Conservation (phyloP, 2,113 vertebrate species). For the Rhinichthys klamathensis region DNA sequence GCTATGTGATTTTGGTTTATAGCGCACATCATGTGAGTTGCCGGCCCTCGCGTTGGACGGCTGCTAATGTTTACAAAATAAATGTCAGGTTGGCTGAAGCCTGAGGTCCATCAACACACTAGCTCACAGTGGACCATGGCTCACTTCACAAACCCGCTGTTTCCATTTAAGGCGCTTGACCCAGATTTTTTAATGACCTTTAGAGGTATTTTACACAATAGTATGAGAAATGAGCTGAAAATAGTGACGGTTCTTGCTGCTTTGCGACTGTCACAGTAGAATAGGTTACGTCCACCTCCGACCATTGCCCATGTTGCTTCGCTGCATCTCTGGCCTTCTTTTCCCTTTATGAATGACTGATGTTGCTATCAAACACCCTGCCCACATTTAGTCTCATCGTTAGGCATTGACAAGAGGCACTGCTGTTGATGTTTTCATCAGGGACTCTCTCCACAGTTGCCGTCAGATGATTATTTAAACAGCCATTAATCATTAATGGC, state of each 20-base stretch:
- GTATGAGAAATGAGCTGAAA: slow-evolving; percentile 35
- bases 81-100: slow-evolving; percentile 49
- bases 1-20: slow-evolving; percentile 55
- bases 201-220: slow-evolving; percentile 35
- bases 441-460: slow-evolving; percentile 58
- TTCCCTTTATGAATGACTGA: slow-evolving; percentile 56
- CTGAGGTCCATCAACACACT: slow-evolving; percentile 48
- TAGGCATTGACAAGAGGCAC: slow-evolving; percentile 52
- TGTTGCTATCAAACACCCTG: slow-evolving; percentile 53
- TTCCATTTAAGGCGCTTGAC: slow-evolving; percentile 55
- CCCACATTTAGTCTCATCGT: slow-evolving; percentile 57
- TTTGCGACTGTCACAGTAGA: neutral
- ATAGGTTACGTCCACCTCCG: neutral
- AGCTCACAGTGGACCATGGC: slow-evolving; percentile 30
- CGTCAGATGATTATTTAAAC: slow-evolving; percentile 64
- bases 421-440: slow-evolving; percentile 62
- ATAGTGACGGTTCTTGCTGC: neutral
- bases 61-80: slow-evolving; percentile 59
- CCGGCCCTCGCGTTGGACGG: slow-evolving; percentile 37
- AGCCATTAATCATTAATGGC: slow-evolving; percentile 61
- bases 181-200: slow-evolving; percentile 49
- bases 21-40: slow-evolving; percentile 39
- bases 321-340: slow-evolving; percentile 43
- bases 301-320: neutral
- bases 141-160: slow-evolving; percentile 45